phyloP scores from a whole-genome alignment of 2,888 invertebrate genomes.

The Mayetiola destructor region DNA sequence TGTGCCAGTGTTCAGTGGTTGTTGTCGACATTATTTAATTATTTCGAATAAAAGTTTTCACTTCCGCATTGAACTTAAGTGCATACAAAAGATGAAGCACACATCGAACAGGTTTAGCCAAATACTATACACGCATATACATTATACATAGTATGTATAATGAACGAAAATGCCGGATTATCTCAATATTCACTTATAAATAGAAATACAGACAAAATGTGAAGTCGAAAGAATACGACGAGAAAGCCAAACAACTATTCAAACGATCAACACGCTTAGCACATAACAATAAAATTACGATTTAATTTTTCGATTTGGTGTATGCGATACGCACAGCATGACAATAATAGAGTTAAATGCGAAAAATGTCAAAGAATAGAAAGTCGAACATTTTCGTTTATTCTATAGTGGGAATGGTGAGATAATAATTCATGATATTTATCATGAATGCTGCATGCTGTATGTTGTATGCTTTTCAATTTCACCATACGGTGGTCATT shows the following conservation, averaged over 20 bases:
- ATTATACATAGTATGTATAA: not conserved
- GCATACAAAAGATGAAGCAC: too few species aligned
- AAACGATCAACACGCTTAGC: not conserved
- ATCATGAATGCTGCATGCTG: too few species aligned
- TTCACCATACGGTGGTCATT: too few species aligned
- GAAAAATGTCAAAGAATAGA: not conserved
- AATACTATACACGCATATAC: not conserved
- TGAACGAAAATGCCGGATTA: not conserved
- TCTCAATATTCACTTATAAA: not conserved
- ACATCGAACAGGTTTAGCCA: not conserved
- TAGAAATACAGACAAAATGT: not conserved
- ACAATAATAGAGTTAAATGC: not conserved
- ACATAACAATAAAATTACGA: constrained; percentile 8
- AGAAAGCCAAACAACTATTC: too few species aligned
- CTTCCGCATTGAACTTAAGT: constrained; percentile 2
- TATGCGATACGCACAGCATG: not conserved
- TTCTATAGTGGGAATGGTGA: too few species aligned
- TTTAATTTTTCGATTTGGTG: not conserved
- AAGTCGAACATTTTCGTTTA: not conserved
- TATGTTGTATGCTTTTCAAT: too few species aligned
- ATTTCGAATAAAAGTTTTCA: constrained; percentile 10
- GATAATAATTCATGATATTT: constrained; percentile 8
- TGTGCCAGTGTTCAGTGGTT: too few species aligned
- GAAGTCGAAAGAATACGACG: too few species aligned
- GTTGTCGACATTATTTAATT: constrained; percentile 4